These are phyloP conservation scores for Zaprionus inermis DNA, from an alignment of 1,140 invertebrate species.

Conservation along the genomic window DNA sequence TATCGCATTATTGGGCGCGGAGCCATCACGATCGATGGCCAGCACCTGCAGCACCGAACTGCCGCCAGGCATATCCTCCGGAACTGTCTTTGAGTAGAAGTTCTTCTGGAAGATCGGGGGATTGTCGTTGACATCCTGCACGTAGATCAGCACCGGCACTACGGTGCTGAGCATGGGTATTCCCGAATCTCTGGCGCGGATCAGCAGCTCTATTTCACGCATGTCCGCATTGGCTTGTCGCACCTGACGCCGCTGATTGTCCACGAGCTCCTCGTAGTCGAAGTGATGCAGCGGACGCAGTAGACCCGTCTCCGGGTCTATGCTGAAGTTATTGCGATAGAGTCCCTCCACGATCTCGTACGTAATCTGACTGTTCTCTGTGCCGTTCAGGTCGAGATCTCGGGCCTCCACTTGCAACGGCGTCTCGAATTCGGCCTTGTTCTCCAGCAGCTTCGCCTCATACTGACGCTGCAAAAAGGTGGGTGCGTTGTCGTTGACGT, in stretches of 20 bases:
- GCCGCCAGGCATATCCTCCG: constrained; percentile 92
- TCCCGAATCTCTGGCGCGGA: constrained; percentile 92
- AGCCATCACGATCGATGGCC: constrained; percentile 93
- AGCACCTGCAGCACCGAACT: constrained; percentile 92
- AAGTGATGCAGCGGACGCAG: constrained; percentile 88
- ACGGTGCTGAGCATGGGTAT: constrained; percentile 90
- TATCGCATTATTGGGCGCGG: constrained; percentile 93
- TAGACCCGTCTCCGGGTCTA: constrained; percentile 90
- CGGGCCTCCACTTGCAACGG: constrained; percentile 91
- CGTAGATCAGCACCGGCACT: constrained; percentile 91
- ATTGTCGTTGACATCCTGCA: constrained; percentile 95
- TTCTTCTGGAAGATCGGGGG: constrained; percentile 91
- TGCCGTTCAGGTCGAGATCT: constrained; percentile 94
- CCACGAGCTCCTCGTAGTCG: constrained; percentile 90
- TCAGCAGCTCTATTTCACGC: constrained; percentile 89
- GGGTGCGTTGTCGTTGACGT: constrained; percentile 95
- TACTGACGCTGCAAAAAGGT: constrained; percentile 93
- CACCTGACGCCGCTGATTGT: constrained; percentile 42
- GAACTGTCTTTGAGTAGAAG: constrained; percentile 90
- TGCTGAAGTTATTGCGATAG: constrained; percentile 91
- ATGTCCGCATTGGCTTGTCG: constrained; percentile 85
- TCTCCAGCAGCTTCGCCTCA: constrained; percentile 93
- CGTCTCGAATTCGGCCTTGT: constrained; percentile 90
- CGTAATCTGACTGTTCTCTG: constrained; percentile 92
- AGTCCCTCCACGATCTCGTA: constrained; percentile 92